phyloP scores from a whole-genome alignment of 35 echinoderm and acorn worm species.

The Eucidaris tribuloides region DNA sequence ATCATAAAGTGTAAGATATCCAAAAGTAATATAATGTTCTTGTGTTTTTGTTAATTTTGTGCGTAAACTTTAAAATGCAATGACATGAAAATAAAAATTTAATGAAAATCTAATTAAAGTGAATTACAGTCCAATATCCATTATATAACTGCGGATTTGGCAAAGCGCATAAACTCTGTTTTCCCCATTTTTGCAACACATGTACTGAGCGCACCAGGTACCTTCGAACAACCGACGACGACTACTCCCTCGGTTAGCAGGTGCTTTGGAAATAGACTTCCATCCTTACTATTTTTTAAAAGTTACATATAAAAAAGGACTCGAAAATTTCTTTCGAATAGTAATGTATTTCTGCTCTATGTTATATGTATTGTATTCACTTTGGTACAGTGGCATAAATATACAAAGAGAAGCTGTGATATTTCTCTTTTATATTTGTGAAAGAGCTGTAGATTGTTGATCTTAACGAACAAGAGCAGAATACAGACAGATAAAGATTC shows the following conservation, averaged over 20 bases:
- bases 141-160: slow-evolving; percentile 15
- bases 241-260: slow-evolving; percentile 25
- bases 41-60: no score
- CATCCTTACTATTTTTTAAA: slow-evolving; percentile 57
- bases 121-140: no score
- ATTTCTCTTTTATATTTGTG: slow-evolving; percentile 20
- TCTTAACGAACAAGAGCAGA: slow-evolving; percentile 61
- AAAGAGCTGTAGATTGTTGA: slow-evolving; percentile 38
- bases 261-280: slow-evolving; percentile 26
- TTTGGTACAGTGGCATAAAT: not conserved
- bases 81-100: no score
- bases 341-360: no score
- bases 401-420: slow-evolving; percentile 53
- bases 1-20: no score
- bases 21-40: no score
- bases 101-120: no score
- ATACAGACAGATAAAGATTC: slow-evolving; percentile 36
- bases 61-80: no score
- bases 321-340: no score
- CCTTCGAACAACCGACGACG: not conserved
- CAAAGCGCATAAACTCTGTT: slow-evolving; percentile 29
- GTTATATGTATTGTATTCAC: not conserved
- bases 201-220: slow-evolving; percentile 13
- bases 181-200: slow-evolving; percentile 22
- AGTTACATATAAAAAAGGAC: no score